These are phyloP conservation scores for Rhincodon typus DNA, from an alignment of 2,797 vertebrate genomes.

Conservation along the genomic window DNA sequence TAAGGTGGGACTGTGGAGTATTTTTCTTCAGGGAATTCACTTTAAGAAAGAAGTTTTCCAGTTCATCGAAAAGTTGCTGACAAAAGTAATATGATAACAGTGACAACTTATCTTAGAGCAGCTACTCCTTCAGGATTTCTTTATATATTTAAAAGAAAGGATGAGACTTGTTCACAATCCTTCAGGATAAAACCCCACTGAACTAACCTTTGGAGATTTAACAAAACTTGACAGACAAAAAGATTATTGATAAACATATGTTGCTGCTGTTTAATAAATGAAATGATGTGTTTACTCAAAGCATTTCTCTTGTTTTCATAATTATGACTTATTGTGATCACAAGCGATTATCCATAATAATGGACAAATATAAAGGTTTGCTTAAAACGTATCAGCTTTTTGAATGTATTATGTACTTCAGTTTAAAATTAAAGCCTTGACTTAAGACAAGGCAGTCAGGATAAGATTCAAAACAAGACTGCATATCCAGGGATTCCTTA, in stretches of 20 bases:
- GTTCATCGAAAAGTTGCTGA: background rate
- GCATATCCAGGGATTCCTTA: background rate
- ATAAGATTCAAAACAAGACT: too few relatives aligned
- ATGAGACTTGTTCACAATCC: background rate
- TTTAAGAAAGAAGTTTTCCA: background rate
- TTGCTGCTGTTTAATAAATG: background rate
- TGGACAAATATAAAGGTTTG: background rate
- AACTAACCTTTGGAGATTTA: background rate
- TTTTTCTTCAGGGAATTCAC: background rate
- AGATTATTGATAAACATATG: background rate
- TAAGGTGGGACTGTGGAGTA: background rate
- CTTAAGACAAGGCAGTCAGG: background rate
- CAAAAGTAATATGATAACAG: background rate
- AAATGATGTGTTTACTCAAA: background rate
- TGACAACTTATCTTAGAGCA: background rate
- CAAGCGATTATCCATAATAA: background rate
- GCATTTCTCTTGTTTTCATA: background rate
- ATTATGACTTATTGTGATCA: background rate
- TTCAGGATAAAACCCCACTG: background rate
- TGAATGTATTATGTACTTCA: background rate
- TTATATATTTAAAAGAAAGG: background rate
- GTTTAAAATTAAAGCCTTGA: background rate
- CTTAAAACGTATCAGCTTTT: background rate
- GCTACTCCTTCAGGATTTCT: background rate
- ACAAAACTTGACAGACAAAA: background rate